phyloP scores from a whole-genome alignment of 92 coral and sea anemone genomes.

The Actinernus sp. region DNA sequence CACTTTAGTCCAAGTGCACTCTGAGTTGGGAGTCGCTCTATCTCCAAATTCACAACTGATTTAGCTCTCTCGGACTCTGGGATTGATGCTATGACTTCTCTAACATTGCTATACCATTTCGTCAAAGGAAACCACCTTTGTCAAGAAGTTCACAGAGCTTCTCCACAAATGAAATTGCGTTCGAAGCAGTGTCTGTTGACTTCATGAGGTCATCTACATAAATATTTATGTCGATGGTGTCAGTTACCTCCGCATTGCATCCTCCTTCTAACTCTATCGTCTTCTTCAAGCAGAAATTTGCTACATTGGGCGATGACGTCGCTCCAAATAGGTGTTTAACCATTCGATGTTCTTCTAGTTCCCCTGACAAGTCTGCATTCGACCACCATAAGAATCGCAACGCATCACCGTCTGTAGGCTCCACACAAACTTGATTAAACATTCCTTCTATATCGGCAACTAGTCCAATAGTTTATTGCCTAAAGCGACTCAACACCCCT shows the following conservation, averaged over 20 bases:
- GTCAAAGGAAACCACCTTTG: conserved; percentile 49
- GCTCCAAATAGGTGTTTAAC: conserved; percentile 55
- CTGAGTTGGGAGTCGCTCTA: conserved; percentile 31
- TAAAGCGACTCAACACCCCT: conserved; percentile 50
- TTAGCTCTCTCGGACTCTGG: no score
- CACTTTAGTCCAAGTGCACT: conserved; percentile 51
- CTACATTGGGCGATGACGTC: no score
- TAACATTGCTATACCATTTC: conserved; percentile 58
- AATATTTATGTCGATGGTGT: no score
- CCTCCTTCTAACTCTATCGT: conserved; percentile 22
- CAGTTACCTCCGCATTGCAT: no score
- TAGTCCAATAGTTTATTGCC: conserved; percentile 33
- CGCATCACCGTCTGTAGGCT: conserved; percentile 49
- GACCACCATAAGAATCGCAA: no score
- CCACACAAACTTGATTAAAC: conserved; percentile 66
- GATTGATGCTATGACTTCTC: conserved; percentile 47
- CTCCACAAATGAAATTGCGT: conserved; percentile 16
- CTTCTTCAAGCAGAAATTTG: conserved; percentile 39
- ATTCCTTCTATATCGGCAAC: conserved; percentile 56
- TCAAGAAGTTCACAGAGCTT: conserved; percentile 58
- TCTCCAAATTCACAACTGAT: conserved; percentile 55
- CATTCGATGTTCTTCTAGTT: conserved; percentile 55
- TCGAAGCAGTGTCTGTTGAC: conserved; percentile 18
- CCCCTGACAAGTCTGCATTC: conserved; percentile 25
- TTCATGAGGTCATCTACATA: no score